A percentile compares a stretch with the other conserved stretches of the same genome.
Evolutionary conservation across 64 coral and sea anemone species (phyloP).

Genomic region (Actinia tenebrosa): DNA sequence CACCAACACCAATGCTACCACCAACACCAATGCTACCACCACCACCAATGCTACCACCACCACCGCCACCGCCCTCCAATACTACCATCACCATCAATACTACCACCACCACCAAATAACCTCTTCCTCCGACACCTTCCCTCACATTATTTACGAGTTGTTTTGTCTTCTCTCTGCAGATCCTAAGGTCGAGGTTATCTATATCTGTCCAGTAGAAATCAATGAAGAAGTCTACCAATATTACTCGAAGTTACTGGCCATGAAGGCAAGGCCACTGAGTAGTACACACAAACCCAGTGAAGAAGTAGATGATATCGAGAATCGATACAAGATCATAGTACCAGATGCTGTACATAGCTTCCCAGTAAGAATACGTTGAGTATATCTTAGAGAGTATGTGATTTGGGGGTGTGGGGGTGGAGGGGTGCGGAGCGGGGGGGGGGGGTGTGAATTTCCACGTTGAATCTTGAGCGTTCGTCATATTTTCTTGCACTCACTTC

Average conservation of each 20-base stretch:
- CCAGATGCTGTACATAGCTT: slow-evolving; percentile 91
- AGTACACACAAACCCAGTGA: slow-evolving; percentile 3
- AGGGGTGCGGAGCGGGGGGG: too few species aligned
- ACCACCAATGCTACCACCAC: too few species aligned
- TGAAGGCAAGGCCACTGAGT: slow-evolving; percentile 73
- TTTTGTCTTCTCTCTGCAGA: slow-evolving; percentile 20
- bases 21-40: too few species aligned
- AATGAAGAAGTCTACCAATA: slow-evolving; percentile 98
- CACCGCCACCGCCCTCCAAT: too few species aligned
- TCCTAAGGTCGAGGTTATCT: slow-evolving; percentile 88
- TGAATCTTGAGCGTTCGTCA: neutral
- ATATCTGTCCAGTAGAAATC: slow-evolving; percentile 89
- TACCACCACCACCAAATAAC: too few species aligned
- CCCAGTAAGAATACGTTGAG: slow-evolving; percentile 46
- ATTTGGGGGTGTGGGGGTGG: too few species aligned
- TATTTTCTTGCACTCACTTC: slow-evolving; percentile 1
- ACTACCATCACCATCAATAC: too few species aligned
- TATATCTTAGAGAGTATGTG: neutral
- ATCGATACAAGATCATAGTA: slow-evolving; percentile 90
- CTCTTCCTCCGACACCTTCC: too few species aligned
- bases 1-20: too few species aligned
- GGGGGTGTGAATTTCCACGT: neutral
- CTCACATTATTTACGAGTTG: too few species aligned
- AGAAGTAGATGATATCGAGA: slow-evolving; percentile 80
- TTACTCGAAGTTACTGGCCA: slow-evolving; percentile 88